A percentile compares a stretch with the other conserved stretches of the same genome.
Conservation (phyloP, 2,797 vertebrate genomes). For the Merluccius polli region DNA sequence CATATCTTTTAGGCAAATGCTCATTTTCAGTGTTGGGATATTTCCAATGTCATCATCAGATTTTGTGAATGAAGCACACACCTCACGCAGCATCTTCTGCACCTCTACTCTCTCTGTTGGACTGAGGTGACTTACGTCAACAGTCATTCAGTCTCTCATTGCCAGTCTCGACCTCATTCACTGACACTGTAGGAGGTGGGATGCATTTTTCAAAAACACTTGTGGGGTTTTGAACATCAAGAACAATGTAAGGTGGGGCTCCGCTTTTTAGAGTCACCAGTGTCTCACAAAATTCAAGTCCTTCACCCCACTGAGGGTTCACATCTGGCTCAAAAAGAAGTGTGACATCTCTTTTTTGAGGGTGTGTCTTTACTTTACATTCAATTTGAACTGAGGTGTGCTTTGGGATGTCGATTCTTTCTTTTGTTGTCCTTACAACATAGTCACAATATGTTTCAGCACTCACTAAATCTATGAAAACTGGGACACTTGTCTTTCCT, state of each 20-base stretch:
- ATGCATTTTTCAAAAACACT: not conserved
- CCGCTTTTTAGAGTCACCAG: constrained; percentile 7
- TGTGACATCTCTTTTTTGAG: constrained; percentile 15
- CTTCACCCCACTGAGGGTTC: constrained; percentile 10
- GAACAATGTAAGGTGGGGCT: constrained; percentile 3
- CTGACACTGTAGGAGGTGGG: constrained; percentile 14
- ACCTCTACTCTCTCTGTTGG: not conserved
- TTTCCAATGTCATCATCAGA: constrained; percentile 23
- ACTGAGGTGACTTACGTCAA: constrained; percentile 4
- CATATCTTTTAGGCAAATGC: constrained; percentile 11
- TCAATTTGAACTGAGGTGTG: constrained; percentile 18
- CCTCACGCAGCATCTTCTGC: not conserved
- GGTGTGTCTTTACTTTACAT: not conserved
- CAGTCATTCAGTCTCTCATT: not conserved
- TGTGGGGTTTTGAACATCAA: constrained; percentile 23
- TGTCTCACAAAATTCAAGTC: constrained; percentile 4
- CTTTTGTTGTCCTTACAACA: constrained; percentile 15
- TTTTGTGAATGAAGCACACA: constrained; percentile 11
- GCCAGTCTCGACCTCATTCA: not conserved
- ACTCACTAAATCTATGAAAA: too few species aligned
- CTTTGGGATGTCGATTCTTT: constrained; percentile 5
- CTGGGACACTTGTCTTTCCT: too few species aligned
- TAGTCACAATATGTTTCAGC: constrained; percentile 3
- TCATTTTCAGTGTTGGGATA: constrained; percentile 13
- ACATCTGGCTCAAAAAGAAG: constrained; percentile 8